Conservation (phyloP, 2,113 vertebrate genomes). For the Lynx canadensis region DNA sequence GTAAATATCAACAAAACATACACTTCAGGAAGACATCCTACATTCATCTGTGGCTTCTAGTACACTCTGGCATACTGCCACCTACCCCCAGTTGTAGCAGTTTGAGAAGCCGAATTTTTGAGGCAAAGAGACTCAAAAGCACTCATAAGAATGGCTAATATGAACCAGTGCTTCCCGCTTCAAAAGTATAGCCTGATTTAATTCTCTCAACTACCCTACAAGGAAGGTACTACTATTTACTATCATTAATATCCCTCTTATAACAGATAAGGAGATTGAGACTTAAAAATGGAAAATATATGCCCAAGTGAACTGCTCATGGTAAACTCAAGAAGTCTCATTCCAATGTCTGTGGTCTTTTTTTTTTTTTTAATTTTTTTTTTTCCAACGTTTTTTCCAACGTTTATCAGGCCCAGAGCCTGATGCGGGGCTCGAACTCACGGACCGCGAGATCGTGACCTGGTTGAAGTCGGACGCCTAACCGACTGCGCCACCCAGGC, state of each 20-base stretch:
- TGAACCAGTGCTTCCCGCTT: not conserved
- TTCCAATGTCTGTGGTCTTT: not conserved
- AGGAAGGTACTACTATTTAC: not conserved
- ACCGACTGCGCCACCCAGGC: too few relatives aligned
- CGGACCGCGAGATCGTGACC: too few relatives aligned
- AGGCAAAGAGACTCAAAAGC: not conserved
- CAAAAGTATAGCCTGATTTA: not conserved
- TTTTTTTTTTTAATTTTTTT: too few relatives aligned
- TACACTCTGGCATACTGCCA: not conserved
- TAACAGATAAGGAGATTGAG: not conserved
- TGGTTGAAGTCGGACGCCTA: too few relatives aligned
- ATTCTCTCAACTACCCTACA: not conserved
- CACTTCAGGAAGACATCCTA: not conserved
- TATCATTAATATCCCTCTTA: not conserved
- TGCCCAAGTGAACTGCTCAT: not conserved
- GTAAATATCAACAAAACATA: not conserved
- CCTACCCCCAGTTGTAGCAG: not conserved
- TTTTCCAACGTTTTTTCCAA: too few relatives aligned
- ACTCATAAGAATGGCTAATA: not conserved
- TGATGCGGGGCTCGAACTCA: too few relatives aligned
- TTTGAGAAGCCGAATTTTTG: not conserved
- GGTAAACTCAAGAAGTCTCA: not conserved
- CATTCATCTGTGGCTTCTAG: not conserved
- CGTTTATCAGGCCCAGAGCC: too few relatives aligned
- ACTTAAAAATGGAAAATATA: not conserved